These are phyloP conservation scores for Sorex araneus DNA, from an alignment of 2,113 vertebrate genomes.

Conservation along the genomic window DNA sequence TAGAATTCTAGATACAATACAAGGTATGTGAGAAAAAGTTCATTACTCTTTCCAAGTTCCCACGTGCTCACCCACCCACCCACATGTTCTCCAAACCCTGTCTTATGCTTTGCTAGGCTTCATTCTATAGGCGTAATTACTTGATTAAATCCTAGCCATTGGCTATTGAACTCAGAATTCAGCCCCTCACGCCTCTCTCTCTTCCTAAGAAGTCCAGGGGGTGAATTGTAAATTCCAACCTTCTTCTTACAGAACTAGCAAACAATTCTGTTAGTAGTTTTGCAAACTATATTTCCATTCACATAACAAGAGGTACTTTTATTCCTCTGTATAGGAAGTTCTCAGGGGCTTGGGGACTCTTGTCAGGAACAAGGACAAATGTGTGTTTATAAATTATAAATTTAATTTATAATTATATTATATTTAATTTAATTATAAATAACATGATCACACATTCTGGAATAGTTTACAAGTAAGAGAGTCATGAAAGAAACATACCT, in stretches of 20 bases:
- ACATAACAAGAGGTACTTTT: background rate
- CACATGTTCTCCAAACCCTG: background rate
- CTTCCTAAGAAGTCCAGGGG: background rate
- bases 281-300: background rate
- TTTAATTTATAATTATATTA: no score
- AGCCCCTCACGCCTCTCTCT: background rate
- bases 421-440: background rate
- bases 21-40: background rate
- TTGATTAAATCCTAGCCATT: background rate
- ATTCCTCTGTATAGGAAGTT: background rate
- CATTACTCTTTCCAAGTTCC: background rate
- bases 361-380: background rate
- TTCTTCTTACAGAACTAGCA: background rate
- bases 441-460: background rate
- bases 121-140: background rate
- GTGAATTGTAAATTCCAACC: background rate
- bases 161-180: background rate
- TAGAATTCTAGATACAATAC: background rate
- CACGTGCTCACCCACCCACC: background rate
- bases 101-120: background rate
- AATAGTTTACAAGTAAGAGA: background rate
- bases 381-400: no score
- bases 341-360: background rate
- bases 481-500: background rate
- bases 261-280: background rate